phyloP scores from a whole-genome alignment of 2,113 vertebrate species.

The Myotis davidii region DNA sequence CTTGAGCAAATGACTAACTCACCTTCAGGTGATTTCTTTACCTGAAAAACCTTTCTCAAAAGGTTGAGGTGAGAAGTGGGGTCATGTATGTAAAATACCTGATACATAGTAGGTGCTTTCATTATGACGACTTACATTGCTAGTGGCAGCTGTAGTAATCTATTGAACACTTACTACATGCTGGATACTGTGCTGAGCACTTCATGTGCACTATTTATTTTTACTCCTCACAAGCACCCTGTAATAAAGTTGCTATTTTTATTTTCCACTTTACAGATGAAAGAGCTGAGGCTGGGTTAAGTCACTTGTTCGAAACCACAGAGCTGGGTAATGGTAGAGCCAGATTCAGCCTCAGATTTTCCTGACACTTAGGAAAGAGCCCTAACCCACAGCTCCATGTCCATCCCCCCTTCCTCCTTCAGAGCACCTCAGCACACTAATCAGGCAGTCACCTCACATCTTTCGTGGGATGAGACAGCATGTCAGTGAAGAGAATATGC shows the following conservation, averaged over 20 bases:
- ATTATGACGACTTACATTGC: background rate
- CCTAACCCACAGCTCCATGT: background rate
- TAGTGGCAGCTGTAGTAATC: background rate
- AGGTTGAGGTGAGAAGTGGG: background rate
- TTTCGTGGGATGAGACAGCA: background rate
- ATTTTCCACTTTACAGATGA: background rate
- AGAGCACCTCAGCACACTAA: background rate
- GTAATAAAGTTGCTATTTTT: background rate
- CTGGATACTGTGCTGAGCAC: background rate
- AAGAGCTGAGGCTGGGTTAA: background rate
- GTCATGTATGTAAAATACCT: background rate
- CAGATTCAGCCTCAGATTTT: background rate
- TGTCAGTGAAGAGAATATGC: slow-evolving; percentile 48
- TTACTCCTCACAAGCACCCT: background rate
- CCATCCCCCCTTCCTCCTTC: background rate
- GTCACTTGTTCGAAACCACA: background rate
- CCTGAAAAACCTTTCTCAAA: background rate
- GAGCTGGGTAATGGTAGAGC: background rate
- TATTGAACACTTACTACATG: background rate
- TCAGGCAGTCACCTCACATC: slow-evolving; percentile 65
- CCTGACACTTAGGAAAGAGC: background rate
- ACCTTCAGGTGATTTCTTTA: background rate
- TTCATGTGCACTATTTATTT: background rate
- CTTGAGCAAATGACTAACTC: background rate
- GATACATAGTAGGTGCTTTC: background rate